Base-by-base conservation (phyloP, 2,113 vertebrate genomes). In the Varanus komodoensis region DNA sequence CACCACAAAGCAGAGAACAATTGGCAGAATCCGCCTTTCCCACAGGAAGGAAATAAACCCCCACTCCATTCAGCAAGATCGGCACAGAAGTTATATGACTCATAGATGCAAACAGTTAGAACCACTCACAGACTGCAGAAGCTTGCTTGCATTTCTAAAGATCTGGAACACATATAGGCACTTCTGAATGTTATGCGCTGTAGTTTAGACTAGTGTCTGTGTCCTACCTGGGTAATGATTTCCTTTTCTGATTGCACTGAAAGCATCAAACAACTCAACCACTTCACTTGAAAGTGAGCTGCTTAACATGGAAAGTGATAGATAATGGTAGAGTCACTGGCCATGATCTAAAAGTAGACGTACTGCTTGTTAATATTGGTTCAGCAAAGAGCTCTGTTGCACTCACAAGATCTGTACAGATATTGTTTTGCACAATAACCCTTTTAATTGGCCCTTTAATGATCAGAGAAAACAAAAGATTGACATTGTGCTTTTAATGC, bases 241-340 rank as follows among this genome's bases (percentile, higher is more conserved):
- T 8, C 21, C 0, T 0, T 54, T 90, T 81, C 23, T 23, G 7
- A 38, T 11, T 21, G 6, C 14, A 7, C 32, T 34, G 8, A 74
- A 54, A 74, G 50, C 48, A 57, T 19, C 17, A 86, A 74, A n/a
- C 11, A 8, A 52, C 50, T 57, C 19, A 32, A 68, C 12, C 61
- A 0, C 0, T 82, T 86, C 57, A 75, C 1, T 21, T 77, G 50
- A 52, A 80, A 17, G 29, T 52, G 32, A 27, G 78, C 14, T 52
- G 78, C 81, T 44, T 82, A n/a, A 1, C 74, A 85, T 84, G 0
- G 2, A 54, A n/a, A 6, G 25, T 68, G 3, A 32, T 88, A n/a
- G 61, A 17, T 29, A 82, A 86, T 17, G 12, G 38, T n/a, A 52
- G 52, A 85, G 84, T 2, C 29, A 73, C 48, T 86, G 44, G 38